These are phyloP conservation scores for Tichodroma muraria DNA, from an alignment of 2,113 vertebrate genomes.

Conservation along the genomic window DNA sequence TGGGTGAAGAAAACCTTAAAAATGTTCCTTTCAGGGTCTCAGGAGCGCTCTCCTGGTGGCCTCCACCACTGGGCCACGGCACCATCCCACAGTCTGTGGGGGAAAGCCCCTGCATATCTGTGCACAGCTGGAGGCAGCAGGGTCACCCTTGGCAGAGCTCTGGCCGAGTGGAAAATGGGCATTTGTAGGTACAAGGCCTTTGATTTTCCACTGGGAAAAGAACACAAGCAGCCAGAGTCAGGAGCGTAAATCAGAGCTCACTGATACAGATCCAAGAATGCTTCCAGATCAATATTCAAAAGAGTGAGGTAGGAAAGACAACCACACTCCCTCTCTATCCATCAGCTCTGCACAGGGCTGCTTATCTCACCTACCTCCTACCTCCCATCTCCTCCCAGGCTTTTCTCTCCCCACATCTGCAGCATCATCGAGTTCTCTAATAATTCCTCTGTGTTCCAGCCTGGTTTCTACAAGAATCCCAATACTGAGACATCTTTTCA, in stretches of 20 bases:
- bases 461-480: not conserved
- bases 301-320: not conserved
- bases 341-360: not conserved
- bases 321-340: not conserved
- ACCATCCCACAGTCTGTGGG: not conserved
- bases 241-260: not conserved
- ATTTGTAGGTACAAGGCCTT: constrained; percentile 23
- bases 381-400: not conserved
- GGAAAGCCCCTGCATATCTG: not conserved
- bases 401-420: not conserved
- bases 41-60: not conserved
- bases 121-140: not conserved
- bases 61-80: not conserved
- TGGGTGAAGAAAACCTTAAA: not conserved
- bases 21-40: not conserved
- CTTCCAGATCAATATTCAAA: constrained; percentile 33
- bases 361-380: not conserved
- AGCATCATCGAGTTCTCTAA: not conserved
- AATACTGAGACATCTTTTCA: not conserved
- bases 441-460: not conserved
- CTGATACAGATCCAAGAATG: not conserved
- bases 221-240: not conserved
- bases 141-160: not conserved
- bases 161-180: constrained; percentile 13
- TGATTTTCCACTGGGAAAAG: constrained; percentile 4